Evolutionary conservation across 2,113 vertebrate genomes (phyloP).

Genomic region (Spheniscus mendiculus): DNA sequence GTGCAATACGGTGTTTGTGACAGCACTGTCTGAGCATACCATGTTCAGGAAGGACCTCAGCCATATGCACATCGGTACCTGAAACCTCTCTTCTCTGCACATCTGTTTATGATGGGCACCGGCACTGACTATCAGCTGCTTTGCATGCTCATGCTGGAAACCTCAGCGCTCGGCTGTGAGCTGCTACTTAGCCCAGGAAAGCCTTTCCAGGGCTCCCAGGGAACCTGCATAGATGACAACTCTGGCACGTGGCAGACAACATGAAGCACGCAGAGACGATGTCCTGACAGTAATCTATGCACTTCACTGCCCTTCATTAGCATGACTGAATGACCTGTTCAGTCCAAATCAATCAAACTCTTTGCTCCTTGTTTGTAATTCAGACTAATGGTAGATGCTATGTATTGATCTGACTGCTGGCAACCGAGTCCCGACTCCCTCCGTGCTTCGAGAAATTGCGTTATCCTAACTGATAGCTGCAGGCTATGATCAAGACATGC

Average conservation of each 20-base stretch:
- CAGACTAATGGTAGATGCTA: not conserved
- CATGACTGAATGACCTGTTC: not conserved
- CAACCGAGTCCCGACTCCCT: not conserved
- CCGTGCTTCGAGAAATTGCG: not conserved
- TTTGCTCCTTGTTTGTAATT: not conserved
- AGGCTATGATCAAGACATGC: not conserved
- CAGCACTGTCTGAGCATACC: not conserved
- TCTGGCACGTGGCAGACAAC: not conserved
- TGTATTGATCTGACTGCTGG: not conserved
- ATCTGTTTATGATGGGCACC: not conserved
- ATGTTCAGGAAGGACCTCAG: rapidly evolving
- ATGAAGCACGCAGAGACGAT: not conserved
- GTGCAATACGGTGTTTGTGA: not conserved
- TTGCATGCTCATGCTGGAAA: rapidly evolving
- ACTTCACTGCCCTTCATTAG: not conserved
- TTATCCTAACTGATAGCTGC: not conserved
- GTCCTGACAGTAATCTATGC: not conserved
- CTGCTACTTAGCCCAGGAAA: not conserved
- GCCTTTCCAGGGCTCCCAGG: not conserved
- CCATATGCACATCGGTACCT: rapidly evolving
- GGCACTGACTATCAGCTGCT: not conserved
- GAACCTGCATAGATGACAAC: rapidly evolving
- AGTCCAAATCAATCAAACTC: not conserved
- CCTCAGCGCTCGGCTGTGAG: not conserved
- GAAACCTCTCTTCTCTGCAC: not conserved